Evolutionary conservation across 2,113 vertebrate species (phyloP), one percentile per base, ranked within the genome.

Genomic region (Sitta europaea): DNA sequence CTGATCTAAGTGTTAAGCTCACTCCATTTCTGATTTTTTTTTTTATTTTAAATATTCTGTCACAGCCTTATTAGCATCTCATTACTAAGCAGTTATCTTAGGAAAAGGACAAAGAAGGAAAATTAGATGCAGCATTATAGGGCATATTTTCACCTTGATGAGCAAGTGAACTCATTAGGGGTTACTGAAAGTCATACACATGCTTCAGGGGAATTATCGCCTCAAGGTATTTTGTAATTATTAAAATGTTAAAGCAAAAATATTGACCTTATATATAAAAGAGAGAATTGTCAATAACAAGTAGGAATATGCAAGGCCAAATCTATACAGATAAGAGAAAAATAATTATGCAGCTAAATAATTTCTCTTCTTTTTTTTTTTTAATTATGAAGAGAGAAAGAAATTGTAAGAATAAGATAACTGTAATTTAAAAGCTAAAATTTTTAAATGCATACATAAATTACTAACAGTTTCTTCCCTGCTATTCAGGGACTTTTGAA

Each of bases 101-200:
- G 38, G 68, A 90, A 92, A 95, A 94, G 82, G 82, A 94, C 92
- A 94, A 93, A 96, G 93, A 93, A 83, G 55, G 78, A 70, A 96
- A 96, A 97, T 97, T 74, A 95, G 82, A 77, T 95, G 88, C 82
- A 94, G 61, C 28, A 59, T 48, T 88, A 88, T 25, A 90, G 43
- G 62, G 63, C 40, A 63, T 83, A 86, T 83, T 95, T 93, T 94
- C 82, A 96, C 93, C 90, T 97, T 95, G 96, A 92, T 95, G 78
- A 95, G 47, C 62, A 90, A 77, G 78, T 80, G 17, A 51, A 95
- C 75, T 96, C 78, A 74, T 96, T 93, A 80, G 45, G 53, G 75
- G n/a, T 75, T 96, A 63, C 27, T 94, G 78, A 93, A 96, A 94
- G 85, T 93, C 92, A 88, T 65, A 47, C 10, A 20, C 19, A 13